These are phyloP conservation scores for Hypsopygia costalis DNA, from an alignment of 2,888 invertebrate genomes.

Conservation along the genomic window DNA sequence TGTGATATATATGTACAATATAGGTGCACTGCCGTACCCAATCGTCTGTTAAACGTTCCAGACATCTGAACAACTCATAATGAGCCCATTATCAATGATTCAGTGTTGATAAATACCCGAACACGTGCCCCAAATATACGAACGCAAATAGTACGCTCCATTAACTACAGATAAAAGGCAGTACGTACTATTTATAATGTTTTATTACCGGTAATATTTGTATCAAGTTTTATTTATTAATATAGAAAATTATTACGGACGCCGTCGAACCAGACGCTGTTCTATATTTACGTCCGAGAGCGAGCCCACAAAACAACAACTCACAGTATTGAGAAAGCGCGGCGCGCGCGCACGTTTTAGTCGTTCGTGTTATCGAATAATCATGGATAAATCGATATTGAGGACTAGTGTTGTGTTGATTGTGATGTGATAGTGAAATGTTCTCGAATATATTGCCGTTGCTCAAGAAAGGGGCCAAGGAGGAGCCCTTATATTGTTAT, in stretches of 20 bases:
- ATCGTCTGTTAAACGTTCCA: neutral
- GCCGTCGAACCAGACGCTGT: slow-evolving; percentile 54
- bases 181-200: slow-evolving; percentile 45
- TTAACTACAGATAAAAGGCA: slow-evolving; percentile 54
- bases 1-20: too few relatives aligned
- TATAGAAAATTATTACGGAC: slow-evolving; percentile 56
- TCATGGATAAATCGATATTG: slow-evolving; percentile 8
- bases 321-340: slow-evolving; percentile 58
- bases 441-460: slow-evolving; percentile 78
- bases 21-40: too few relatives aligned
- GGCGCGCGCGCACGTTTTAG: slow-evolving; percentile 50
- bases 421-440: slow-evolving; percentile 52
- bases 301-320: slow-evolving; percentile 66
- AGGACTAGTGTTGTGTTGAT: slow-evolving; percentile 18
- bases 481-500: slow-evolving; percentile 74
- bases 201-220: slow-evolving; percentile 69
- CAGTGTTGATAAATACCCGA: slow-evolving; percentile 5
- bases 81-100: slow-evolving; percentile 4
- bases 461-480: slow-evolving; percentile 66
- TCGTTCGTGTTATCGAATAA: neutral
- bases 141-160: slow-evolving; percentile 32
- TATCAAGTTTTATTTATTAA: slow-evolving; percentile 61
- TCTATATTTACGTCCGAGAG: slow-evolving; percentile 59
- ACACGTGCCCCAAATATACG: slow-evolving; percentile 15
- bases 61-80: too few relatives aligned